These are phyloP conservation scores for Istiophorus platypterus DNA, from an alignment of 2,113 vertebrate species.

Conservation along the genomic window DNA sequence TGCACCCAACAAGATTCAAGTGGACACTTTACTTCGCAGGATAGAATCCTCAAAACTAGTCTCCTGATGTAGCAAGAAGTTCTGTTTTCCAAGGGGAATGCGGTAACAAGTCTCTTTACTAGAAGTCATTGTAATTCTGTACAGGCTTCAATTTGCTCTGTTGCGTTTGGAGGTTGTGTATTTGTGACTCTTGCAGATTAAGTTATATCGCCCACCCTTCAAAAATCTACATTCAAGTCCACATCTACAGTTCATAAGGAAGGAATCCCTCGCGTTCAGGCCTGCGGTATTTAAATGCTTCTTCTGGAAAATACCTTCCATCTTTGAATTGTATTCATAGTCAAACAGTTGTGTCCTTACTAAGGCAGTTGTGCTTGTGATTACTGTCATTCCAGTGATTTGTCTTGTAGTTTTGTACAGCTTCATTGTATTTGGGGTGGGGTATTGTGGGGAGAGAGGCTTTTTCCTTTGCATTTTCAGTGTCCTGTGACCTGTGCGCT, in stretches of 20 bases:
- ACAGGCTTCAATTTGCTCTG: constrained; percentile 68
- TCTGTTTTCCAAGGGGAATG: constrained; percentile 61
- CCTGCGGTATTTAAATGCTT: constrained; percentile 78
- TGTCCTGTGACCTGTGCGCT: constrained; percentile 85
- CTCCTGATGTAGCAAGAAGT: constrained; percentile 72
- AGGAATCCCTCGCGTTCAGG: constrained; percentile 74
- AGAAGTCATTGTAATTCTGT: constrained; percentile 67
- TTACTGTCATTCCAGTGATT: constrained; percentile 53
- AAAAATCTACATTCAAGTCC: constrained; percentile 72
- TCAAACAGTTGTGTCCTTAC: constrained; percentile 26
- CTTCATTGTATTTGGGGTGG: constrained; percentile 60
- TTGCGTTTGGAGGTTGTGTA: constrained; percentile 77
- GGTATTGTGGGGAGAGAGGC: constrained; percentile 74
- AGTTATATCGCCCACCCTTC: constrained; percentile 67
- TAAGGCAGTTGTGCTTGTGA: constrained; percentile 32
- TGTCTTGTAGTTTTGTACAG: constrained; percentile 52
- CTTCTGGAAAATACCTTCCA: constrained; percentile 55
- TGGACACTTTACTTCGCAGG: constrained; percentile 72
- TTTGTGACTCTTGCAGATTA: constrained; percentile 86
- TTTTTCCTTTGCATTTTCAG: constrained; percentile 84
- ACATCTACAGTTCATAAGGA: constrained; percentile 69
- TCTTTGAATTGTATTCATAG: constrained; percentile 56
- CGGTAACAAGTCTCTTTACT: constrained; percentile 78
- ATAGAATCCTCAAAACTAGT: constrained; percentile 73
- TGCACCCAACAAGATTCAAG: constrained; percentile 63